Evolutionary conservation across 2,888 invertebrate genomes (phyloP).

Genomic region (Dione juno): DNA sequence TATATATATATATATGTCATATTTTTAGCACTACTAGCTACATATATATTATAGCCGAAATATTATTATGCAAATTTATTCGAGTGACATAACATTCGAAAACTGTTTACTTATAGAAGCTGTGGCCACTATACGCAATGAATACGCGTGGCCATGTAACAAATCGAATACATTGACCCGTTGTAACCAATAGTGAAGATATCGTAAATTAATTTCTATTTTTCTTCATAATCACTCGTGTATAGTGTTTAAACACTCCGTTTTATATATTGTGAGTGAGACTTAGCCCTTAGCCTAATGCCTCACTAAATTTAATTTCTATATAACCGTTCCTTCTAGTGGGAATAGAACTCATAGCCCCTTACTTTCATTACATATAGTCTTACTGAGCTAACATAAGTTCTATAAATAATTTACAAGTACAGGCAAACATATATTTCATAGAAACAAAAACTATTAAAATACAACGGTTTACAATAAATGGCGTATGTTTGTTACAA

Average conservation of each 20-base stretch:
- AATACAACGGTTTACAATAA: not conserved
- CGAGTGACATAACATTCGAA: conserved; percentile 25
- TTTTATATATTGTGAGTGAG: no score
- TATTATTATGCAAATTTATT: conserved; percentile 27
- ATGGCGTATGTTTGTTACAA: conserved; percentile 2
- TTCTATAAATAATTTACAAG: no score
- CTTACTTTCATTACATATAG: no score
- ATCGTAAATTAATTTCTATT: not conserved
- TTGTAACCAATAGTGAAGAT: not conserved
- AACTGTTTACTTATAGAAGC: conserved; percentile 1
- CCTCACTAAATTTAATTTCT: no score
- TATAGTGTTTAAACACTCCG: not conserved
- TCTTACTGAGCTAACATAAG: no score
- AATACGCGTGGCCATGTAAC: conserved; percentile 29
- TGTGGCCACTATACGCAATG: not conserved
- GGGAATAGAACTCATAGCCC: no score
- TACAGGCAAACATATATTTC: no score
- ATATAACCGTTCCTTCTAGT: no score
- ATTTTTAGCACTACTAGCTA: not conserved
- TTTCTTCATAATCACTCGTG: not conserved
- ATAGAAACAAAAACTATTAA: not conserved
- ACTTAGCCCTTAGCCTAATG: no score
- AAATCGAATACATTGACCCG: conserved; percentile 17
- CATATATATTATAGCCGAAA: not conserved
- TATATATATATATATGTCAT: no score